Base-by-base conservation (phyloP, 2,888 invertebrate genomes). In the Arctia plantaginis region DNA sequence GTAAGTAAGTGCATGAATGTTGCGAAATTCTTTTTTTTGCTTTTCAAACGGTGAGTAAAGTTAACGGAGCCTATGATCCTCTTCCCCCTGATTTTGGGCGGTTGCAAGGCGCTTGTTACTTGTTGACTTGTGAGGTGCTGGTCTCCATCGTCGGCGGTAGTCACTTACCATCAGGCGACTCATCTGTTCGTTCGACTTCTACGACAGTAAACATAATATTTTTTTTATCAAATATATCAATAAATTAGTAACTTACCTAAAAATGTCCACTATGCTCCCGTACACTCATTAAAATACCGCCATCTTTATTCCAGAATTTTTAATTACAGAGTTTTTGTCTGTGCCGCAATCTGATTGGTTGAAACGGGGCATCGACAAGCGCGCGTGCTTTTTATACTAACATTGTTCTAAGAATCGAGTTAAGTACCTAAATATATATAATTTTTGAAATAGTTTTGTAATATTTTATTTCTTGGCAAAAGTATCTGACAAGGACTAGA, bases 261-360 rank as follows among this genome's bases (percentile, higher is more conserved):
- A 41, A 67, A 75, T 27, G 86, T 79, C 84, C 85, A 0, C 13
- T 66, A 12, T 30, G 27, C 75, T 74, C 75, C 4, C 76, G 51
- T 30, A 55, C 15, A 0, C 33, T 23, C 27, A 66, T 62, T 70
- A 55, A 72, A 65, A 62, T 44, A 47, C 80, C 68, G 75, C 87
- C 84, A 86, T 85, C 78, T 87, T 86, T 80, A 76, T 76, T 78
- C 74, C 73, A 71, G 86, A 81, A 85, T 85, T 85, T 82, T 80
- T 85, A 85, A 85, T 85, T 85, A 85, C 74, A 39, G 15, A 23
- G 81, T 85, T 87, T 85, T 86, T 87, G 77, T 70, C 64, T 74
- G 62, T 69, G 65, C 73, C 64, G n/a, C 65, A 30, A 65, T 74
- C 78, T 69, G 78, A 87, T 85, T 87, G 87, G 87, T 68, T 69